Evolutionary conservation across 2,888 invertebrate genomes (phyloP), one percentile per base, ranked within the genome.

Genomic region (Ornithoptera alexandrae): DNA sequence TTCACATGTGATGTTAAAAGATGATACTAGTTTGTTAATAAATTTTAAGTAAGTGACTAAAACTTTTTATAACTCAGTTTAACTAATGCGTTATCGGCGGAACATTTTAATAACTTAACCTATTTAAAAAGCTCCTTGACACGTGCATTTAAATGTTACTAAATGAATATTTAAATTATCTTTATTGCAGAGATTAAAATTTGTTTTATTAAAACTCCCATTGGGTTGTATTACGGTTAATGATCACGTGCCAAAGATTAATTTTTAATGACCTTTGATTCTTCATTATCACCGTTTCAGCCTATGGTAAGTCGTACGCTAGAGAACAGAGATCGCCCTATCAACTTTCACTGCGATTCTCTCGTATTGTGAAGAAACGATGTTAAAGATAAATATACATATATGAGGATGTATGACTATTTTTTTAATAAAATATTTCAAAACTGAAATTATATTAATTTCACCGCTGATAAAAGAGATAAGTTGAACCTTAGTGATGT

Each of bases 131-230:
- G 20, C 22, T 42, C 12, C n/a, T 30, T 42, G 46, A 58, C 59
- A 59, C 46, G 65, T 46, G 65, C 46, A 46, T 58, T 10, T 59
- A 12, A 46, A 46, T 65, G 24, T 42, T 42, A 46, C 24, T 30
- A 59, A 65, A 65, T 65, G 39, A 58, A 20, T 24, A 46, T 24
- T 65, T 65, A 65, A 65, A 42, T 3, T 30, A 1, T 42, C n/a
- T 17, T 59, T 30, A 59, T 30, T 30, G 18, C 59, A 20, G 7
- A n/a, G n/a, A 53, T 53, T n/a, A 53, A 18, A 6, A n/a, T 53
- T 53, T n/a, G n/a, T 53, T 1, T 53, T 18, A 53, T 53, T 53
- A 53, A 53, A 53, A 53, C 18, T 50, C 46, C 53, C 3, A 53
- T 53, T 53, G 6, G n/a, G n/a, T 18, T 53, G n/a, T 53, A 53